These are phyloP conservation scores for Neodiprion virginianus DNA, from an alignment of 1,140 invertebrate species.

Conservation along the genomic window DNA sequence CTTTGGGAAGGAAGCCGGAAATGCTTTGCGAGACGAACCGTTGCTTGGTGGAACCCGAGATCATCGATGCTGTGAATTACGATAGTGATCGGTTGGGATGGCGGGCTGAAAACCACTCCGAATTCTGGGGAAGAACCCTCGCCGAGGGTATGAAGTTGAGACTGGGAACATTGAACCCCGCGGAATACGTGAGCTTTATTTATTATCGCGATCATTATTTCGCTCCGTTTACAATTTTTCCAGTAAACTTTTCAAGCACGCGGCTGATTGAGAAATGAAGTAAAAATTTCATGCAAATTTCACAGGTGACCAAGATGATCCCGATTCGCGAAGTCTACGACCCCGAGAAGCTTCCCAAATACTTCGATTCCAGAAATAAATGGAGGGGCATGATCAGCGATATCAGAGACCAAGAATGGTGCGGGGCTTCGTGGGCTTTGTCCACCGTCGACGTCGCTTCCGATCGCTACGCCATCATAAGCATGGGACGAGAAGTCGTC, in stretches of 20 bases:
- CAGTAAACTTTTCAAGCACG: not conserved
- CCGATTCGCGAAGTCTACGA: conserved; percentile 71
- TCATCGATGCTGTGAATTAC: conserved; percentile 73
- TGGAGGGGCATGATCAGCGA: conserved; percentile 78
- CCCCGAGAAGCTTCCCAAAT: conserved; percentile 63
- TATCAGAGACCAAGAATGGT: conserved; percentile 89
- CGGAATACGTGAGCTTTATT: conserved; percentile 55
- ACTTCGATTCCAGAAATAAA: conserved; percentile 77
- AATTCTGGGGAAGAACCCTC: conserved; percentile 85
- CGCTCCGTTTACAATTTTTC: conserved; percentile 16
- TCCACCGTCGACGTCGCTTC: conserved; percentile 83
- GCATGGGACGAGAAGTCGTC: conserved; percentile 74
- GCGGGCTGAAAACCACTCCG: conserved; percentile 80
- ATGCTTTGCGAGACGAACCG: conserved; percentile 75
- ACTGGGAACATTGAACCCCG: conserved; percentile 72
- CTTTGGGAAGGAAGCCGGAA: conserved; percentile 53
- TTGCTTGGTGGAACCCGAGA: conserved; percentile 76
- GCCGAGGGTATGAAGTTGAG: conserved; percentile 79
- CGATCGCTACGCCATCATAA: conserved; percentile 83
- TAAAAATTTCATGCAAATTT: conserved; percentile 2
- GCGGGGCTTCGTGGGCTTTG: conserved; percentile 92
- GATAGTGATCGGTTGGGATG: conserved; percentile 66
- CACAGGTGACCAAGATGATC: conserved; percentile 72
- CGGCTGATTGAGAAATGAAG: not conserved
- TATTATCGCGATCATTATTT: conserved; percentile 15